phyloP scores from a whole-genome alignment of 2,888 invertebrate species.

The Azorinus chamasolen region DNA sequence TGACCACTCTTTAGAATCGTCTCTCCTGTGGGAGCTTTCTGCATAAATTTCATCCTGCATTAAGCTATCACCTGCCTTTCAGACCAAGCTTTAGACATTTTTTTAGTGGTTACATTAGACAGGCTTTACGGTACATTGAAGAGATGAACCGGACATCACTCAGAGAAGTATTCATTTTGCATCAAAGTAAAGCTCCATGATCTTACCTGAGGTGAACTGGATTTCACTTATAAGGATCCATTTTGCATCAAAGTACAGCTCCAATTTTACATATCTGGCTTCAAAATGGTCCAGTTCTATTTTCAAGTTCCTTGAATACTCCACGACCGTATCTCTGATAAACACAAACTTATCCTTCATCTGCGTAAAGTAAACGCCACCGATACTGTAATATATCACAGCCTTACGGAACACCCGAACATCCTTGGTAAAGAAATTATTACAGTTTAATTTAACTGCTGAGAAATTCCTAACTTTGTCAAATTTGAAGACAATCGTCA shows the following conservation, averaged over 20 bases:
- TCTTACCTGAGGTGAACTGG: constrained; percentile 93
- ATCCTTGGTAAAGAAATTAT: constrained; percentile 94
- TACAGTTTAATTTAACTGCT: constrained; percentile 93
- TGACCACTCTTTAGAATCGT: no score
- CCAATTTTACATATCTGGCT: constrained; percentile 92
- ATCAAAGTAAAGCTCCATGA: constrained; percentile 92
- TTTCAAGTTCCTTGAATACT: constrained; percentile 93
- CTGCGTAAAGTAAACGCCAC: constrained; percentile 92
- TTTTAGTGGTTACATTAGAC: no score
- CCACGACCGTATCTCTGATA: constrained; percentile 93
- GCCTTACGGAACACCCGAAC: constrained; percentile 94
- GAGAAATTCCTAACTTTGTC: constrained; percentile 95
- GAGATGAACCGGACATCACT: constrained; percentile 96
- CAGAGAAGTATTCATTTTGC: constrained; percentile 96
- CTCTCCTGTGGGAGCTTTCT: no score
- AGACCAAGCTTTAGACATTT: no score
- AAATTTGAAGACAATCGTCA: constrained; percentile 94
- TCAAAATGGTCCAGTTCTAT: constrained; percentile 94
- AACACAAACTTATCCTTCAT: constrained; percentile 90
- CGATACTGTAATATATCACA: constrained; percentile 91
- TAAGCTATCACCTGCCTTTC: no score
- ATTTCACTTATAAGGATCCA: constrained; percentile 97
- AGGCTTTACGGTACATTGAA: no score
- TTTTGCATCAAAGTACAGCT: constrained; percentile 92
- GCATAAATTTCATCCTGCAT: no score